Evolutionary conservation across 2,888 invertebrate genomes (phyloP).

Genomic region (Drosophila anomelani): DNA sequence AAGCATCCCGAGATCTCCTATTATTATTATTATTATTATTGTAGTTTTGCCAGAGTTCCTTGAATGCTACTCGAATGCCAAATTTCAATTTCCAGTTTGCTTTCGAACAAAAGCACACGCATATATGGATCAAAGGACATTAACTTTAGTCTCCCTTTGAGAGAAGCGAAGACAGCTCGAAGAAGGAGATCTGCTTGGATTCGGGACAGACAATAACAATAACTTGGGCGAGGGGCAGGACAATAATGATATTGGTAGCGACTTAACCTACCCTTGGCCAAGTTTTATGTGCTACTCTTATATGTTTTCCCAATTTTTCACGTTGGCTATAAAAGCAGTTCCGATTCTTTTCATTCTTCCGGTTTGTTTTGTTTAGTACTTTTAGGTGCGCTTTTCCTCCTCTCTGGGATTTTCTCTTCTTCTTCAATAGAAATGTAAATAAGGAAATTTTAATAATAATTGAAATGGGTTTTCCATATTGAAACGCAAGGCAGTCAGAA

Average conservation of each 20-base stretch:
- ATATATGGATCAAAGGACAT: conserved; percentile 65
- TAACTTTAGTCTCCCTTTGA: conserved; percentile 58
- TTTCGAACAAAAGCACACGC: conserved; percentile 63
- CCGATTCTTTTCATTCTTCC: conserved; percentile 19
- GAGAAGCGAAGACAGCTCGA: conserved; percentile 19
- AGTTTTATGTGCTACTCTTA: conserved; percentile 63
- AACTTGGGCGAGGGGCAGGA: conserved; percentile 13
- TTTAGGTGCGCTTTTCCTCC: conserved; percentile 25
- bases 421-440: conserved; percentile 82
- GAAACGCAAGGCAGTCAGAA: conserved; percentile 1
- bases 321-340: conserved; percentile 46
- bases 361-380: conserved; percentile 37
- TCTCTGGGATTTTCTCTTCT: not conserved
- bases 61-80: conserved; percentile 52
- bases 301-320: conserved; percentile 74
- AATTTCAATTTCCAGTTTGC: conserved; percentile 70
- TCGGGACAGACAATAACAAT: conserved; percentile 34
- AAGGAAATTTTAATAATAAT: conserved; percentile 79
- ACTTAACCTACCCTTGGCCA: conserved; percentile 45
- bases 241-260: conserved; percentile 42
- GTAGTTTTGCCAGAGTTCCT: conserved; percentile 27
- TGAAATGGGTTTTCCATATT: conserved; percentile 67
- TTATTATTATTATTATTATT: conserved; percentile 48
- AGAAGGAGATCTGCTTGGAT: conserved; percentile 19
- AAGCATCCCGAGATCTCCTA: conserved; percentile 29